A percentile compares a stretch with the other conserved stretches of the same genome.
These are phyloP conservation scores for Erebia ligea DNA, from an alignment of 2,888 invertebrate species.

Conservation along the genomic window DNA sequence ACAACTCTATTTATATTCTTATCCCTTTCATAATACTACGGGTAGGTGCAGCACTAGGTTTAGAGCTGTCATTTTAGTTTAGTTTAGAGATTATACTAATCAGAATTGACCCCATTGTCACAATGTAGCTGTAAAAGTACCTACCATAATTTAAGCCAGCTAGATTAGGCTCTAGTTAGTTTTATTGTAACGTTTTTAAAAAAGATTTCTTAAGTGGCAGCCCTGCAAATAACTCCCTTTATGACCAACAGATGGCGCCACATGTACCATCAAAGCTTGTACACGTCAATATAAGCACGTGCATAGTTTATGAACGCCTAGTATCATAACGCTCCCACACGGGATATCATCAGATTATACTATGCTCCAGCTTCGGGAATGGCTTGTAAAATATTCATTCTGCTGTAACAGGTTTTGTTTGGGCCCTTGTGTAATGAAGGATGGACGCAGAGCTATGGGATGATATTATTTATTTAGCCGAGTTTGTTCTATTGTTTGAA, in stretches of 20 bases:
- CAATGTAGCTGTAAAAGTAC: too few species aligned
- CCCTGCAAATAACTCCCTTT: conserved; percentile 37
- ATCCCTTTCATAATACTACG: too few species aligned
- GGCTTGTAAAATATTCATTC: conserved; percentile 75
- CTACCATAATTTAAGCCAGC: too few species aligned
- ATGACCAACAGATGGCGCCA: conserved; percentile 59
- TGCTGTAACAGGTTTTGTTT: conserved; percentile 76
- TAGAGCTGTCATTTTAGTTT: too few species aligned
- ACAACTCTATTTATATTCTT: too few species aligned
- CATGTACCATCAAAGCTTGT: conserved; percentile 37
- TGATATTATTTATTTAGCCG: conserved; percentile 32
- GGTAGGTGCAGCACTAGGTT: too few species aligned
- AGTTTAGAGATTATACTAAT: too few species aligned
- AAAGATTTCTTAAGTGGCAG: not conserved
- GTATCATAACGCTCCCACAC: conserved; percentile 71
- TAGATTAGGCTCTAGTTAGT: too few species aligned
- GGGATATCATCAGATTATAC: conserved; percentile 71
- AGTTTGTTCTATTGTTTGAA: conserved; percentile 26
- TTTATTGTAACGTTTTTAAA: too few species aligned
- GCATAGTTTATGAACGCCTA: conserved; percentile 68
- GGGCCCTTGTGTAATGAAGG: conserved; percentile 62
- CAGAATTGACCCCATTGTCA: too few species aligned
- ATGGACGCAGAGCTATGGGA: conserved; percentile 43
- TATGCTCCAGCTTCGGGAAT: conserved; percentile 62
- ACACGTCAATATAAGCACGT: conserved; percentile 68